A percentile compares a stretch with the other conserved stretches of the same genome.
phyloP scores from a whole-genome alignment of 2,797 vertebrate species.

The Catharus ustulatus region DNA sequence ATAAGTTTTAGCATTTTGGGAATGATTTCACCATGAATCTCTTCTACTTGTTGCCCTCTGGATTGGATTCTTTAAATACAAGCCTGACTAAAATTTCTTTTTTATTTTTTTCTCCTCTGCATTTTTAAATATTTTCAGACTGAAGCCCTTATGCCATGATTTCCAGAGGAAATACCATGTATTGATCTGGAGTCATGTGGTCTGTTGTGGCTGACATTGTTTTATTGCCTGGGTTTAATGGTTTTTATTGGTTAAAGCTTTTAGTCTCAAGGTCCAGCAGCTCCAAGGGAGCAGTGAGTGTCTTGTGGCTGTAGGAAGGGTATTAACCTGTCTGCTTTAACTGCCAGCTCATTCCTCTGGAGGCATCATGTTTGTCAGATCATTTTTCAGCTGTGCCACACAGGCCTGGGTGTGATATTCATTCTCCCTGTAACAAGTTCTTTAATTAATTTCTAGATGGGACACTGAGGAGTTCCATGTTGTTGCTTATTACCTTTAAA shows the following conservation, averaged over 20 bases:
- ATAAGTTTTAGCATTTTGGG: background rate
- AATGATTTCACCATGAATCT: background rate
- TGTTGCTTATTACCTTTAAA: background rate
- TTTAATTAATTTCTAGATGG: slow-evolving; percentile 35
- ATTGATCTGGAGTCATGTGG: background rate
- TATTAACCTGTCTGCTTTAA: slow-evolving; percentile 67
- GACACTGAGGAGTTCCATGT: background rate
- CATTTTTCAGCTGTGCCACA: slow-evolving; percentile 68
- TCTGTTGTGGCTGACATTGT: slow-evolving; percentile 20
- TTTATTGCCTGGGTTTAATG: slow-evolving; percentile 62
- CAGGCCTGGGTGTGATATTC: slow-evolving; percentile 15
- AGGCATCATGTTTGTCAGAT: slow-evolving; percentile 72
- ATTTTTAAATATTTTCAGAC: background rate
- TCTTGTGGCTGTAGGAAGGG: slow-evolving; percentile 42
- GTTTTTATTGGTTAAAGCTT: slow-evolving; percentile 61
- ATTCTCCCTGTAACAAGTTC: slow-evolving; percentile 10
- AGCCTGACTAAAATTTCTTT: background rate
- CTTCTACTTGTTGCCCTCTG: background rate
- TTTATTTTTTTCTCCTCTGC: background rate
- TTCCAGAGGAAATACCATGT: slow-evolving; percentile 19
- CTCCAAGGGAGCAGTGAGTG: slow-evolving; percentile 17
- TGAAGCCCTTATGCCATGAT: background rate
- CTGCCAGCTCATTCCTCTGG: slow-evolving; percentile 64
- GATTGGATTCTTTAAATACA: background rate
- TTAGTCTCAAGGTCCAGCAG: slow-evolving; percentile 39